phyloP scores from a whole-genome alignment of 2,888 invertebrate genomes.

The Globia sparganii region DNA sequence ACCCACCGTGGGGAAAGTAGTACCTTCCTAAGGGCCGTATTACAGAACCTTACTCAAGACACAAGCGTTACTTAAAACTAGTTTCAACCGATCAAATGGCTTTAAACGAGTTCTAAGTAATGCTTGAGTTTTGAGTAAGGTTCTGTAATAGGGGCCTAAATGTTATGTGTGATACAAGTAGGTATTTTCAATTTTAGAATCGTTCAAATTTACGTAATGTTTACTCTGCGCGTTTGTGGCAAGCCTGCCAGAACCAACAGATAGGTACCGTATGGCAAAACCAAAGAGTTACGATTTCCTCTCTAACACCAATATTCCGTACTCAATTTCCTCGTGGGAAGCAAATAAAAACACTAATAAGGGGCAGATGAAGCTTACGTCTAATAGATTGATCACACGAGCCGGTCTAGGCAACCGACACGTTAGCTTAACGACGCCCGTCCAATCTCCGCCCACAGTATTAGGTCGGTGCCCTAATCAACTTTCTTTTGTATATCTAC shows the following conservation, averaged over 20 bases:
- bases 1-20: no score
- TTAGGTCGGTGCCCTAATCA: conserved; percentile 60
- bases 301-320: conserved; percentile 20
- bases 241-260: not conserved
- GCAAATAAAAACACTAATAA: conserved; percentile 66
- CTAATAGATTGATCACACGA: conserved; percentile 72
- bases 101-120: not conserved
- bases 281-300: conserved; percentile 1
- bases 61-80: not conserved
- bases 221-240: no score
- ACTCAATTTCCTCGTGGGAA: conserved; percentile 41
- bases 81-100: not conserved
- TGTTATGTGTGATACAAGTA: not conserved
- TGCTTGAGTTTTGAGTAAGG: not conserved
- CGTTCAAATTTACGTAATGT: not conserved
- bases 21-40: not conserved
- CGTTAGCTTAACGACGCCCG: conserved; percentile 65
- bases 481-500: conserved; percentile 55
- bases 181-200: not conserved
- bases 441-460: conserved; percentile 50
- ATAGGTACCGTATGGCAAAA: conserved; percentile 15
- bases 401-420: conserved; percentile 63
- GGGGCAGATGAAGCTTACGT: conserved; percentile 63
- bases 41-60: not conserved
- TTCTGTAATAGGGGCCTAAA: not conserved